Conservation (phyloP, 2,113 vertebrate species). For the Panthera leo region DNA sequence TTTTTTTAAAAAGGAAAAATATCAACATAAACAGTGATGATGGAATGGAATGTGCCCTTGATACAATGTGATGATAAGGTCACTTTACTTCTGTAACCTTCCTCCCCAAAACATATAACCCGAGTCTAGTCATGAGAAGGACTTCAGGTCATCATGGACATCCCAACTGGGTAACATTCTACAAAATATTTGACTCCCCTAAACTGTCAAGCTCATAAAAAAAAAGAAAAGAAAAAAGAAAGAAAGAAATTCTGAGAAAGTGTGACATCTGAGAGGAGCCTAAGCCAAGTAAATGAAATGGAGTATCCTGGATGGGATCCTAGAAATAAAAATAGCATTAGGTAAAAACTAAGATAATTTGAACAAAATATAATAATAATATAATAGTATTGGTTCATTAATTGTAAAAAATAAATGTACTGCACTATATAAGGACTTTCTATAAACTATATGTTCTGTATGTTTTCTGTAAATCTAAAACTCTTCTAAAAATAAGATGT, state of each 20-base stretch:
- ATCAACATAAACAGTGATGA: neutral
- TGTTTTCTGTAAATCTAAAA: slow-evolving; percentile 15
- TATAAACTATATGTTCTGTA: neutral
- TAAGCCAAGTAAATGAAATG: neutral
- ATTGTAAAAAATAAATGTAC: neutral
- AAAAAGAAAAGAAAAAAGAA: neutral
- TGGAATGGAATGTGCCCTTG: neutral
- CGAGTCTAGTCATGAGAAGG: neutral
- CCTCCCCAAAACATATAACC: neutral
- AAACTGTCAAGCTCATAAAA: neutral
- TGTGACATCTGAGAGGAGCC: neutral
- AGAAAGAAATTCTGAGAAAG: neutral
- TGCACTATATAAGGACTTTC: neutral
- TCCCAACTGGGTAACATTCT: neutral
- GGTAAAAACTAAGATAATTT: neutral
- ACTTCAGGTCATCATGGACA: neutral
- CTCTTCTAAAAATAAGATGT: neutral
- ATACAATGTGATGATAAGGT: neutral
- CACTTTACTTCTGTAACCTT: neutral
- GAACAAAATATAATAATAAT: neutral
- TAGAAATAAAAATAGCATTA: neutral
- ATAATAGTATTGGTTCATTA: neutral
- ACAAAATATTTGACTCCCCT: neutral
- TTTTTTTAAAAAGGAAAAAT: too few relatives aligned
- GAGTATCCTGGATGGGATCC: neutral